Evolutionary conservation across 2,888 invertebrate genomes (phyloP), one percentile per base, ranked within the genome.

Genomic region (Rhamphomyia laevipes): DNA sequence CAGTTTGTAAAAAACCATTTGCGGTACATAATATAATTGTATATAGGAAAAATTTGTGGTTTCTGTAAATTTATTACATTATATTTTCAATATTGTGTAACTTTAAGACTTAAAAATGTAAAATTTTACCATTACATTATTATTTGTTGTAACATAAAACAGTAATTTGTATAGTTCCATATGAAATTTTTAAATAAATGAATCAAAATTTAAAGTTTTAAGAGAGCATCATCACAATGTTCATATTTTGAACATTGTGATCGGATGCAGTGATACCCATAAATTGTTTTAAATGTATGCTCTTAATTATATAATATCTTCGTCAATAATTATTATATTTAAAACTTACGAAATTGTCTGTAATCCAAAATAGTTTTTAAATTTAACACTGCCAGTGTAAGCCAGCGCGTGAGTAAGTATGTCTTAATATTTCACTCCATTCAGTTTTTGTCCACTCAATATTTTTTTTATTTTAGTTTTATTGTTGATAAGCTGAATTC

Each of bases 361-460:
- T 11, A 40, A 18, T 21, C 21, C 12, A 21, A 21, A 40, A 21
- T 40, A 18, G 17, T 40, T 40, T 40, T 21, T 40, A 40, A 40
- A 12, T 40, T 40, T 18, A 40, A 40, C 21, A 40, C 21, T 40
- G 40, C 40, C 17, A 40, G 35, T 18, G 37, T 35, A 35, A 45
- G 35, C 35, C 45, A 45, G 17, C 45, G 33, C 35, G 45, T 45
- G 2, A n/a, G 45, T 16, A 45, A n/a, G n/a, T 33, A 37, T 45
- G 35, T 21, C 23, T 33, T 35, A 44, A 17, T 37, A 45, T 23
- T 45, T 35, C 45, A 23, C n/a, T 18, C 35, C 45, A 45, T 18
- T 35, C 35, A n/a, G 33, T 35, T 45, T 45, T 35, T 45, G 35
- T 45, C 45, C 45, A 45, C 18, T 33, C 45, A 33, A 45, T 37